Percentiles rank a stretch among this genome's conserved stretches.
These are phyloP conservation scores for Incurvaria masculella DNA, from an alignment of 2,888 invertebrate genomes.

Conservation along the genomic window DNA sequence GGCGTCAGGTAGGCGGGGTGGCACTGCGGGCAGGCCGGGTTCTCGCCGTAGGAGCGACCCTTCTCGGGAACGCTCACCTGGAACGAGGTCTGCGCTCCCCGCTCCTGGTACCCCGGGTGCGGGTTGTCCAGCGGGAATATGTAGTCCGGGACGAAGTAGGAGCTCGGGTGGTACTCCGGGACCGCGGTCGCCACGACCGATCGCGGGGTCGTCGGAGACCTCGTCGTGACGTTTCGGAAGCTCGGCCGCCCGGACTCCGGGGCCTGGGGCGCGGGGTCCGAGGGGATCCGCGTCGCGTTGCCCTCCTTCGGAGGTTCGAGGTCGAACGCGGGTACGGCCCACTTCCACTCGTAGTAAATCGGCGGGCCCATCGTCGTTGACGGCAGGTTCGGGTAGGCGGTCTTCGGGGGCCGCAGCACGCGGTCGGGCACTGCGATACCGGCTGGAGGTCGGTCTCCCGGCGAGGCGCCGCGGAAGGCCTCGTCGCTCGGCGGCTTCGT, in stretches of 20 bases:
- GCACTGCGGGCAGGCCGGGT: conserved; percentile 60
- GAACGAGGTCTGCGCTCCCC: conserved; percentile 58
- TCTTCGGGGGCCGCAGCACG: conserved; percentile 54
- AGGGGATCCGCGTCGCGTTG: conserved; percentile 30
- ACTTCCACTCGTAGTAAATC: conserved; percentile 64
- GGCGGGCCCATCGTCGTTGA: conserved; percentile 60
- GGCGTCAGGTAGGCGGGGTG: conserved; percentile 61
- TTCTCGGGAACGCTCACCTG: conserved; percentile 51
- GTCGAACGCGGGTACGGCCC: conserved; percentile 60
- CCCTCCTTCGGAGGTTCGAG: conserved; percentile 51
- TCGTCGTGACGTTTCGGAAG: conserved; percentile 32
- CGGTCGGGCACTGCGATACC: conserved; percentile 25
- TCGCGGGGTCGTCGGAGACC: conserved; percentile 23
- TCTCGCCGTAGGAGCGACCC: conserved; percentile 54
- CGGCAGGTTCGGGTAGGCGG: conserved; percentile 32
- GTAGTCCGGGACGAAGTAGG: conserved; percentile 60
- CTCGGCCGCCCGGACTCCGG: conserved; percentile 24
- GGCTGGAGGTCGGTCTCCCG: not conserved
- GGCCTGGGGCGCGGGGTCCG: conserved; percentile 18
- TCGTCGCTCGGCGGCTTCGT: not conserved
- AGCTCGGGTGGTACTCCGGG: conserved; percentile 56
- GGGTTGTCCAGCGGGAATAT: conserved; percentile 58
- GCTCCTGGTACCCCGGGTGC: conserved; percentile 56
- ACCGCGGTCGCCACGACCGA: conserved; percentile 25
- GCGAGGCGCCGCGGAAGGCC: no score